phyloP scores from a whole-genome alignment of 2,888 invertebrate species.

The Papilio protenor region DNA sequence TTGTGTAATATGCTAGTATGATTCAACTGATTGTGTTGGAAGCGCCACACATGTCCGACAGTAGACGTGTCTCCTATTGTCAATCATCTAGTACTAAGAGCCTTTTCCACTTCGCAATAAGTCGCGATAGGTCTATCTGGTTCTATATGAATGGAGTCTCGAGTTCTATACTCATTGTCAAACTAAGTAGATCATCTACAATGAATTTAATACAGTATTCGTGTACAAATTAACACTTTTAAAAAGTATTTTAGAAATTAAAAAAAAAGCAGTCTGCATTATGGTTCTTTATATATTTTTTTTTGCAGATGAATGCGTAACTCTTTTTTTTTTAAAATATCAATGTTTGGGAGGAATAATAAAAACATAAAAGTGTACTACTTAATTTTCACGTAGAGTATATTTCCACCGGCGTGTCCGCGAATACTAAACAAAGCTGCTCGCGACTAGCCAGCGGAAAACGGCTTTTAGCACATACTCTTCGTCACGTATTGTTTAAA shows the following conservation, averaged over 20 bases:
- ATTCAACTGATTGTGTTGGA: constrained; percentile 18
- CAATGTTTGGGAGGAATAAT: too few relatives aligned
- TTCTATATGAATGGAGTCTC: too few relatives aligned
- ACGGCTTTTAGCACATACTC: not conserved
- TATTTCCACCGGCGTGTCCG: not conserved
- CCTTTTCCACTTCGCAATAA: not conserved
- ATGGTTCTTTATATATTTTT: too few relatives aligned
- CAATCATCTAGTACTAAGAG: constrained; percentile 16
- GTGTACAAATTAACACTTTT: too few relatives aligned
- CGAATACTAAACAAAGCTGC: not conserved
- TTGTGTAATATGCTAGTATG: constrained; percentile 18
- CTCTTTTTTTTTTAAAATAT: too few relatives aligned
- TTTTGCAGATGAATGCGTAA: too few relatives aligned
- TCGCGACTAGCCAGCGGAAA: not conserved
- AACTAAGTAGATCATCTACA: too few relatives aligned
- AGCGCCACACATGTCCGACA: constrained; percentile 9
- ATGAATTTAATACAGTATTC: too few relatives aligned
- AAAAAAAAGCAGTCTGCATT: too few relatives aligned
- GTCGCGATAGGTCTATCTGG: not conserved
- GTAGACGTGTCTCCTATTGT: constrained; percentile 22
- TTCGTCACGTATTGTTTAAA: constrained; percentile 31
- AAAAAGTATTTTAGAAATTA: too few relatives aligned
- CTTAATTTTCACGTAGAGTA: not conserved
- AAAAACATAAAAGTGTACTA: too few relatives aligned
- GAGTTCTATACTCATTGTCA: too few relatives aligned